Conservation (phyloP, 1,140 invertebrate genomes). For the Procambarus clarkii region DNA sequence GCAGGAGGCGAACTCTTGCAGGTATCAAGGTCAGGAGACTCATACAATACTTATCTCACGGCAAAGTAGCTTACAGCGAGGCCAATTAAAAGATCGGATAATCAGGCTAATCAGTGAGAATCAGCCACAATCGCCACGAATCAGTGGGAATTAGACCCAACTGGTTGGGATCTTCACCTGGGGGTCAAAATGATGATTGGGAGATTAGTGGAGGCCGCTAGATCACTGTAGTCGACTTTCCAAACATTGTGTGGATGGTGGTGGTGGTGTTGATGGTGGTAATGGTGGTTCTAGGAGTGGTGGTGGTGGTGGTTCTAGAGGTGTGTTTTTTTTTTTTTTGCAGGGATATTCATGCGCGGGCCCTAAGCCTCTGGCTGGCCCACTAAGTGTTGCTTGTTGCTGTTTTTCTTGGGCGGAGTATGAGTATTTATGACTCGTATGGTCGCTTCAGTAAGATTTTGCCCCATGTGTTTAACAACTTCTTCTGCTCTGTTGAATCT, state of each 20-base stretch:
- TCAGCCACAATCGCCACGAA: conserved; percentile 30
- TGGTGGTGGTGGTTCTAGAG: background rate
- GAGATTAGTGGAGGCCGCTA: conserved; percentile 31
- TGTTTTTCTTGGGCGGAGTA: too few relatives aligned
- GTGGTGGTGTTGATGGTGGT: background rate
- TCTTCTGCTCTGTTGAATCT: too few relatives aligned
- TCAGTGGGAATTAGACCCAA: conserved; percentile 46
- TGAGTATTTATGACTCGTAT: too few relatives aligned
- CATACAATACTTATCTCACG: conserved; percentile 15
- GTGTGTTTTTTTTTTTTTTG: too few relatives aligned
- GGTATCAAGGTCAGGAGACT: background rate
- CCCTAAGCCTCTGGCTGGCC: too few relatives aligned
- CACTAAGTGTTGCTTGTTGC: too few relatives aligned
- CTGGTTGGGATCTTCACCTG: conserved; percentile 35
- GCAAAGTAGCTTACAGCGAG: conserved; percentile 8
- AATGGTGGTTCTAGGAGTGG: background rate
- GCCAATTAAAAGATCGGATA: conserved; percentile 23
- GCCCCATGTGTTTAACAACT: too few relatives aligned
- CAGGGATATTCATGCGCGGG: too few relatives aligned
- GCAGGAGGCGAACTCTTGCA: background rate
- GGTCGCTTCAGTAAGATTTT: too few relatives aligned
- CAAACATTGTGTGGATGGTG: background rate
- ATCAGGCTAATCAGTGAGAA: conserved; percentile 34
- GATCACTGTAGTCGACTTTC: conserved; percentile 13
- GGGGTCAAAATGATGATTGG: conserved; percentile 58